Conservation (phyloP, 2,113 vertebrate genomes). For the Larimichthys crocea region DNA sequence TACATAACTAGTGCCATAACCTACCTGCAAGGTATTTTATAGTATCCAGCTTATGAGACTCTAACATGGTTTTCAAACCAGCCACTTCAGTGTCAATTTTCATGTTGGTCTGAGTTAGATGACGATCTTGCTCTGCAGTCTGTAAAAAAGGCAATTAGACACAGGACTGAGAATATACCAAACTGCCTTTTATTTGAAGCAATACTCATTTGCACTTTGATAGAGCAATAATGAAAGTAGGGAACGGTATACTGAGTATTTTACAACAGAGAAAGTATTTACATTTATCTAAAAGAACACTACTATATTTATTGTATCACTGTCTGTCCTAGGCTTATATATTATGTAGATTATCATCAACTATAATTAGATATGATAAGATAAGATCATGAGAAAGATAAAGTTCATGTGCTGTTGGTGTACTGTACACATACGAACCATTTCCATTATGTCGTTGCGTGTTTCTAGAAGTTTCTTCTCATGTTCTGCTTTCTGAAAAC, state of each 20-base stretch:
- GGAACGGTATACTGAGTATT: background rate
- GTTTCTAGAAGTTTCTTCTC: slow-evolving; percentile 91
- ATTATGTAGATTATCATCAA: background rate
- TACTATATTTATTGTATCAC: background rate
- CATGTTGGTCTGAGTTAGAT: slow-evolving; percentile 91
- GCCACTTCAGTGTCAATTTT: slow-evolving; percentile 98
- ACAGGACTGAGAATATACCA: background rate
- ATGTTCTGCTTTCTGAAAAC: slow-evolving; percentile 88
- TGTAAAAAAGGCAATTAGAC: slow-evolving; percentile 60
- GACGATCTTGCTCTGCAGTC: slow-evolving; percentile 91
- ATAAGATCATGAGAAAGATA: background rate
- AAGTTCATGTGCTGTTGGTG: background rate
- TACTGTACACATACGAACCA: slow-evolving; percentile 85
- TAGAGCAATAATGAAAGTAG: background rate
- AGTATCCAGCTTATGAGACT: slow-evolving; percentile 95
- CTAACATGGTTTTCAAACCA: slow-evolving; percentile 96
- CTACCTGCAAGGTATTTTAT: slow-evolving; percentile 98
- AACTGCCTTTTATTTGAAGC: too few species aligned
- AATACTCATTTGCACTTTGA: background rate
- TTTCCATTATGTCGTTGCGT: slow-evolving; percentile 90
- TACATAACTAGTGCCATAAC: background rate
- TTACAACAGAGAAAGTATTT: background rate
- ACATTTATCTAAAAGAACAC: background rate
- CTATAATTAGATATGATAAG: background rate
- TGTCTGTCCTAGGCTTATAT: background rate